phyloP scores from a whole-genome alignment of 2,888 invertebrate species.

The Pherbina coryleti region DNA sequence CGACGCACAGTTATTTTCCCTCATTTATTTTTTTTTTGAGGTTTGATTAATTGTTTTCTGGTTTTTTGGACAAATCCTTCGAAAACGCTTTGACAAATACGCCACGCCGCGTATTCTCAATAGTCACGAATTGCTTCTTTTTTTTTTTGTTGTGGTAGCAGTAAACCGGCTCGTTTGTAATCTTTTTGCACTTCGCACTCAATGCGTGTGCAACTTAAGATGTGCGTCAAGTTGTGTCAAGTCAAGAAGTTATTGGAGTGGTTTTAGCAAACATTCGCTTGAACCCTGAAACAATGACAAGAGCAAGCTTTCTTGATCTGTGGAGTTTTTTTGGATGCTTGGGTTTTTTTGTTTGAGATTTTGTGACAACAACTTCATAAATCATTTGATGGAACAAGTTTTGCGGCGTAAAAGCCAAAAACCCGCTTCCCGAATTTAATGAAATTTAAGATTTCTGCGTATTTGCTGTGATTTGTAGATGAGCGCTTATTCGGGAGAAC shows the following conservation, averaged over 20 bases:
- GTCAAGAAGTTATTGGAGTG: conserved; percentile 20
- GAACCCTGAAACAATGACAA: not conserved
- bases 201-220: conserved; percentile 5
- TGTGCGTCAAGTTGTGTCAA: conserved; percentile 25
- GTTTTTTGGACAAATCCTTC: conserved; percentile 13
- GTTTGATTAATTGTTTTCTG: not conserved
- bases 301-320: too few relatives aligned
- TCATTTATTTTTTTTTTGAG: not conserved
- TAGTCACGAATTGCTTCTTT: too few relatives aligned
- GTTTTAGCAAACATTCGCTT: not conserved
- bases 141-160: too few relatives aligned
- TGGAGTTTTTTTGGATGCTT: not conserved
- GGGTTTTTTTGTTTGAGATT: not conserved
- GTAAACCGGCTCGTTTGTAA: conserved; percentile 11
- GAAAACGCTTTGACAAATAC: conserved; percentile 9
- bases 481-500: not conserved
- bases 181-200: conserved; percentile 36
- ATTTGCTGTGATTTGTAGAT: conserved; percentile 4
- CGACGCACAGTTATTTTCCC: not conserved
- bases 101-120: not conserved
- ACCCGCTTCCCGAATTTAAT: conserved; percentile 17
- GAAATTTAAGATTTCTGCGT: not conserved
- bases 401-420: not conserved
- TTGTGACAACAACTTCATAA: conserved; percentile 15
- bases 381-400: conserved; percentile 14